phyloP scores from a whole-genome alignment of 2,113 vertebrate genomes.

The Seriola rivoliana region DNA sequence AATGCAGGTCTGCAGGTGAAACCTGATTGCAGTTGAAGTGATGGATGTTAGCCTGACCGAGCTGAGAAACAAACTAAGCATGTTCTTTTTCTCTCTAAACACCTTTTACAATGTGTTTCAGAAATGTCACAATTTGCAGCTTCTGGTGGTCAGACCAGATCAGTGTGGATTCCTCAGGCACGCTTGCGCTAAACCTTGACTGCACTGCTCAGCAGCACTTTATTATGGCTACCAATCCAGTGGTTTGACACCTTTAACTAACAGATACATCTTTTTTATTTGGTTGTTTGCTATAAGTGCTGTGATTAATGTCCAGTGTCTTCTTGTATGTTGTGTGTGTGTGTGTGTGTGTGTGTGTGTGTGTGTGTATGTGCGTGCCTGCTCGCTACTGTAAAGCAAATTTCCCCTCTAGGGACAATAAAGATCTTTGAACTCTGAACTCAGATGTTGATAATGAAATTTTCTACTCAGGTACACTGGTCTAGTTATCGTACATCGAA shows the following conservation, averaged over 20 bases:
- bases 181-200: background rate
- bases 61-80: conserved; percentile 20
- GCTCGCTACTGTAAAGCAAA: too few relatives aligned
- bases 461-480: conserved; percentile 29
- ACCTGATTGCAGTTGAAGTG: background rate
- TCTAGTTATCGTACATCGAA: conserved; percentile 35
- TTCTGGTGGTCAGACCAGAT: conserved; percentile 35
- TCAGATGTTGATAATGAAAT: conserved; percentile 25
- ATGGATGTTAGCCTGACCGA: conserved; percentile 8
- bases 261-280: too few relatives aligned
- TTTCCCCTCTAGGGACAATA: too few relatives aligned
- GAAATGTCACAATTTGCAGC: conserved; percentile 24
- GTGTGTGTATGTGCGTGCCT: too few relatives aligned
- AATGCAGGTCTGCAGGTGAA: background rate
- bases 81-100: background rate
- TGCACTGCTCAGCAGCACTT: too few relatives aligned
- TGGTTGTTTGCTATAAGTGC: too few relatives aligned
- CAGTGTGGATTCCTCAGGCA: background rate
- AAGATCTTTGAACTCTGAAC: too few relatives aligned
- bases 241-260: too few relatives aligned
- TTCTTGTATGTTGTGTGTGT: too few relatives aligned
- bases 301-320: too few relatives aligned
- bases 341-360: too few relatives aligned
- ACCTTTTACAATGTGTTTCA: conserved; percentile 22
- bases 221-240: too few relatives aligned